phyloP scores from a whole-genome alignment of 1,140 invertebrate genomes.

The Rhagoletis zephyria region DNA sequence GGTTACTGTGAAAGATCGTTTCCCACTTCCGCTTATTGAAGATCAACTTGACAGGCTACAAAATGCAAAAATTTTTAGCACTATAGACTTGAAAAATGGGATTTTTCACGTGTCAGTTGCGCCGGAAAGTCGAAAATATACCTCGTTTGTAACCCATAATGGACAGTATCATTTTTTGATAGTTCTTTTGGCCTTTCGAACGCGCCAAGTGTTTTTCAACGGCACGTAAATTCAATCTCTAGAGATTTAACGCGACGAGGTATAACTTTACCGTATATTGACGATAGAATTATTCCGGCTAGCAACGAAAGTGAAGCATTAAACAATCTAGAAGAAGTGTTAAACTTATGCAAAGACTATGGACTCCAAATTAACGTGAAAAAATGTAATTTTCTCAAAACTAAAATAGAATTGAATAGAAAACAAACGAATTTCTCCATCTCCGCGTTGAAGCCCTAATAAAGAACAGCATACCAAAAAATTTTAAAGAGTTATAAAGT shows the following conservation, averaged over 20 bases:
- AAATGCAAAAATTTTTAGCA: conserved; percentile 68
- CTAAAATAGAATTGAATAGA: conserved; percentile 17
- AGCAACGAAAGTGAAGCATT: background rate
- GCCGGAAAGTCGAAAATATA: conserved; percentile 51
- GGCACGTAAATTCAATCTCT: conserved; percentile 60
- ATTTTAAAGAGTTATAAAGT: conserved; percentile 20
- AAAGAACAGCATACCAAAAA: background rate
- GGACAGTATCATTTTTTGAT: conserved; percentile 75
- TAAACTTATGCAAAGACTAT: background rate
- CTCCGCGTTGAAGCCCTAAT: background rate
- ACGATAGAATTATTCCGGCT: conserved; percentile 29
- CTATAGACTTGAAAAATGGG: conserved; percentile 65
- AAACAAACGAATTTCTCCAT: conserved; percentile 5
- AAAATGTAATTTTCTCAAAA: conserved; percentile 4
- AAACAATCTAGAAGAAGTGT: background rate
- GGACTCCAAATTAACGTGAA: background rate
- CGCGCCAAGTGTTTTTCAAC: conserved; percentile 65
- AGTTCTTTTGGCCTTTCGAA: conserved; percentile 71
- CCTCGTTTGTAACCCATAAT: conserved; percentile 72
- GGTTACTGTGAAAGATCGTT: background rate
- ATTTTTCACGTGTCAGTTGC: conserved; percentile 64
- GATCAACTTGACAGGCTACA: conserved; percentile 22
- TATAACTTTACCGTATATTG: background rate
- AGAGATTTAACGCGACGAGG: background rate
- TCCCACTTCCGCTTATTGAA: conserved; percentile 22